Evolutionary conservation across 1,140 invertebrate species (phyloP), one percentile per base, ranked within the genome.

Genomic region (Heterodera schachtii): DNA sequence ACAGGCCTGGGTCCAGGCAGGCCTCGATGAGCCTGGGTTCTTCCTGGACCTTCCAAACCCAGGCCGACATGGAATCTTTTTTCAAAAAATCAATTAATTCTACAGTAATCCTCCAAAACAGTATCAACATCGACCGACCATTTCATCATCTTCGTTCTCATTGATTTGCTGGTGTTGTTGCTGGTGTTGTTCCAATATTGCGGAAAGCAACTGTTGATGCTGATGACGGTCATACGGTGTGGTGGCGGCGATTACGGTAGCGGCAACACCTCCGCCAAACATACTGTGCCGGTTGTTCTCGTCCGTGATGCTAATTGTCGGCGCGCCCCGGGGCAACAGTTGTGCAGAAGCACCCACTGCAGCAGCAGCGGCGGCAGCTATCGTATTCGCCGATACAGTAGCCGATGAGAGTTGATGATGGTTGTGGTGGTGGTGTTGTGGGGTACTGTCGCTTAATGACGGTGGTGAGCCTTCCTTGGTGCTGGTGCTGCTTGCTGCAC

Each of bases 221-320:
- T 84, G 76, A 21, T 86, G 49, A 52, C 49, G 78, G 13, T 77
- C 73, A 71, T 80, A n/a, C 79, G 67, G 44, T 47, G 75, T 46
- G 3, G 60, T 52, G 60, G 31, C 31, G 31, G 31, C 31, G 31
- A 31, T 11, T 8, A 52, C 49, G 49, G 6, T 11, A 52, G 6
- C 49, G 49, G 6, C 49, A 2, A 52, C 49, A 52, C 49, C 0
- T 8, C 49, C 49, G 2, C 70, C 77, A n/a, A 82, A 79, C 7
- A 88, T 64, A 46, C 83, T 66, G 44, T 83, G 84, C 44, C 80
- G 85, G 74, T 90, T 89, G 73, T 90, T 81, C 70, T 89, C 89
- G 64, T 90, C 87, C 0, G 89, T 90, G 49, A 89, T 87, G 69
- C 81, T 88, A 43, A 89, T 89, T 44, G 80, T 86, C 11, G 87